A percentile compares a stretch with the other conserved stretches of the same genome.
These are phyloP conservation scores for Stratiolaelaps scimitus DNA, from an alignment of 1,140 invertebrate genomes.

Conservation along the genomic window DNA sequence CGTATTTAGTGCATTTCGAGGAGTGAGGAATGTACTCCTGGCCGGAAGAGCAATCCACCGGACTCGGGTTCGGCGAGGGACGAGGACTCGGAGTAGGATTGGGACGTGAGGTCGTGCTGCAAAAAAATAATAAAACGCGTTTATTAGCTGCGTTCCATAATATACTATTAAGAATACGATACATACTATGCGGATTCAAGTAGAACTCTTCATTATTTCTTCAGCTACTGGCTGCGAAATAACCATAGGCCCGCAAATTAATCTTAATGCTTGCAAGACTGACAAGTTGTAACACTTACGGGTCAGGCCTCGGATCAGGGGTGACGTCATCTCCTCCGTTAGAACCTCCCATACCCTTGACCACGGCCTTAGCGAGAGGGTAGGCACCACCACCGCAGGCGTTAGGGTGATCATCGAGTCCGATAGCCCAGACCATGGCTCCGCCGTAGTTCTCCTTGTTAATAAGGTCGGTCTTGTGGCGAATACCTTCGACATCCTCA, in stretches of 20 bases:
- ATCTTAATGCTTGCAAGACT: too few species aligned
- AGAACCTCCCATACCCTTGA: neutral
- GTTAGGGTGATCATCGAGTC: conserved; percentile 38
- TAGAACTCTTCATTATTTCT: too few species aligned
- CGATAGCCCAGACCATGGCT: conserved; percentile 45
- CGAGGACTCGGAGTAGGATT: neutral
- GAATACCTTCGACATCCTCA: conserved; percentile 52
- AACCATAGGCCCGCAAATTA: too few species aligned
- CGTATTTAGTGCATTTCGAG: neutral
- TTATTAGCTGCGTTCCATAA: too few species aligned
- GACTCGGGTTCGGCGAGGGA: neutral
- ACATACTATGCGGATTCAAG: too few species aligned
- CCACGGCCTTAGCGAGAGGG: neutral
- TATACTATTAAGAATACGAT: neutral
- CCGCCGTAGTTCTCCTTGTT: conserved; percentile 38
- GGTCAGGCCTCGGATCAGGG: neutral
- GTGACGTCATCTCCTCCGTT: neutral
- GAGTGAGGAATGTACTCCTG: neutral
- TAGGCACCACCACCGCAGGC: neutral
- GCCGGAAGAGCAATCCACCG: neutral
- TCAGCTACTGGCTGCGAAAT: too few species aligned
- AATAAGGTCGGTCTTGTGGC: conserved; percentile 34
- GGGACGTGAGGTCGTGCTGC: neutral
- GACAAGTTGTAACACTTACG: too few species aligned
- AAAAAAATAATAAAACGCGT: too few species aligned